phyloP scores from a whole-genome alignment of 2,113 vertebrate genomes.

The Clupea harengus region DNA sequence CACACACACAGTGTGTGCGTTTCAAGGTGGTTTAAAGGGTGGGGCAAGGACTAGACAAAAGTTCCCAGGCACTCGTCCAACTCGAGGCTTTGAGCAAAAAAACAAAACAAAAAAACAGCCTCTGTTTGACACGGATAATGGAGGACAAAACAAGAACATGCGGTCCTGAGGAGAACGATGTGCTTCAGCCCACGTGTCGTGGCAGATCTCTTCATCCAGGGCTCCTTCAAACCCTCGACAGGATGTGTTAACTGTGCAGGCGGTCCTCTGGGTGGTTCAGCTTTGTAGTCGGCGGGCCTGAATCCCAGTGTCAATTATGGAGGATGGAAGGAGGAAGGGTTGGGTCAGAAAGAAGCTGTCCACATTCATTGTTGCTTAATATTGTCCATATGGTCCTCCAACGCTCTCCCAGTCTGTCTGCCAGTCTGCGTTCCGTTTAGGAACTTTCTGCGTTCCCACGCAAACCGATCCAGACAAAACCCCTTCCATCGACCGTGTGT shows the following conservation, averaged over 20 bases:
- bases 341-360: not conserved
- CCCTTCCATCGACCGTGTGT: not conserved
- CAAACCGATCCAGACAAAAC: not conserved
- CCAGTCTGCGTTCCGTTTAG: not conserved
- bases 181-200: not conserved
- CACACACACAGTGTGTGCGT: not conserved
- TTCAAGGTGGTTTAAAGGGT: not conserved
- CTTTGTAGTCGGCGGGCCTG: not conserved
- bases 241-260: not conserved
- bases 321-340: not conserved
- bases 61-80: not conserved
- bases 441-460: not conserved
- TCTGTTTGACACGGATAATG: not conserved
- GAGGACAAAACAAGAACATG: not conserved
- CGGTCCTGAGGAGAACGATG: not conserved
- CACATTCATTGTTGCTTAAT: not conserved
- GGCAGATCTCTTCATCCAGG: not conserved
- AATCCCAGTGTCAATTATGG: not conserved
- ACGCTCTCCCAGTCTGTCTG: not conserved
- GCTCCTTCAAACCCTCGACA: not conserved
- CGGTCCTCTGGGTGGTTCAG: not conserved
- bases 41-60: not conserved
- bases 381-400: not conserved
- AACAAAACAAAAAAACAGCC: not conserved
- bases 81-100: not conserved